A percentile compares a stretch with the other conserved stretches of the same genome.
These are phyloP conservation scores for Pseudoips prasinana DNA, from an alignment of 2,888 invertebrate genomes.

Conservation along the genomic window DNA sequence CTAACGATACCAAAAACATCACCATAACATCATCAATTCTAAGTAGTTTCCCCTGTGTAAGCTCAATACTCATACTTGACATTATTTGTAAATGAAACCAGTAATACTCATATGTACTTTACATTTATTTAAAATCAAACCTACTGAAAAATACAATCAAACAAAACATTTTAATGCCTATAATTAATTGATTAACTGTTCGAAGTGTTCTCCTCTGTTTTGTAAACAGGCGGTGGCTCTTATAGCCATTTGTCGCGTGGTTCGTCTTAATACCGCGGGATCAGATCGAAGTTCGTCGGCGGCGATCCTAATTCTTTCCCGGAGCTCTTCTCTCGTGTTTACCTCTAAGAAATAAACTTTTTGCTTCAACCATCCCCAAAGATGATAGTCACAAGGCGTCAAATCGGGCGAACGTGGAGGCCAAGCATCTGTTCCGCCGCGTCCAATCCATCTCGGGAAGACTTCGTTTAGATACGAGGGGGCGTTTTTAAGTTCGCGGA, in stretches of 20 bases:
- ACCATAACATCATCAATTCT: no score
- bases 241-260: conserved; percentile 8
- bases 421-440: conserved; percentile 18
- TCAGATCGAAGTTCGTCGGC: conserved; percentile 7
- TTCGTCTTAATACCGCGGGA: conserved; percentile 3
- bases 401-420: conserved; percentile 24
- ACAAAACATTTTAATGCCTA: background rate
- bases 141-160: no score
- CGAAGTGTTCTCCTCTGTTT: conserved; percentile 6
- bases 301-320: conserved; percentile 2
- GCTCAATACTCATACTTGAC: no score
- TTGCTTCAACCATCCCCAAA: conserved; percentile 20
- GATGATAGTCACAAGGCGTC: conserved; percentile 19
- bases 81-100: no score
- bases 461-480: conserved; percentile 4
- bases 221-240: conserved; percentile 6
- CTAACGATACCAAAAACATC: no score
- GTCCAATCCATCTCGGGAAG: conserved; percentile 21
- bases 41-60: no score
- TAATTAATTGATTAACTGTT: background rate
- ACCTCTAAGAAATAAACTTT: conserved; percentile 9
- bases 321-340: conserved; percentile 8
- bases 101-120: background rate
- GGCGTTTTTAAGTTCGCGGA: no score
- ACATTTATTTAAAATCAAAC: conserved; percentile 1